Evolutionary conservation across 2,888 invertebrate genomes (phyloP).

Genomic region (Acronicta alni): DNA sequence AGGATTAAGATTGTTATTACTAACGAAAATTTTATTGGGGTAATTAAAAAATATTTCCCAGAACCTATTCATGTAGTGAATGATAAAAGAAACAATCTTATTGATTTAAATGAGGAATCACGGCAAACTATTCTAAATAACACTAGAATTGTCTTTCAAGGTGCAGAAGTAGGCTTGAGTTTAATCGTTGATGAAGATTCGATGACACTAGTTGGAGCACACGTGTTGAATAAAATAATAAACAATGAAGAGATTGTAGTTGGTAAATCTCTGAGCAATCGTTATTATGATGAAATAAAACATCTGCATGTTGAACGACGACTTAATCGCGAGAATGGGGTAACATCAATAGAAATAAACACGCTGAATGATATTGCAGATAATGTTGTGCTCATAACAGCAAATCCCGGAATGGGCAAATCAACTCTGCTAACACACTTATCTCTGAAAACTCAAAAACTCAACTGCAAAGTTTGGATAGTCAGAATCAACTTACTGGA

Average conservation of each 20-base stretch:
- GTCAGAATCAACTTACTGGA: conserved; percentile 32
- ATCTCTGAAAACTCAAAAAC: conserved; percentile 26
- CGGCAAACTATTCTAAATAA: conserved; percentile 10
- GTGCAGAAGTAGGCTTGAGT: conserved; percentile 8
- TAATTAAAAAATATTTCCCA: conserved; percentile 10
- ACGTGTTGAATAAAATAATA: conserved; percentile 18
- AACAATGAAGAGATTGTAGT: conserved; percentile 10
- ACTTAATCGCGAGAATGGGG: background rate
- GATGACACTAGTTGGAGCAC: conserved; percentile 10
- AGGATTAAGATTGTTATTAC: conserved; percentile 12
- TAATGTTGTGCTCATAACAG: conserved; percentile 26
- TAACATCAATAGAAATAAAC: no score
- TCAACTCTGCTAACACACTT: conserved; percentile 46
- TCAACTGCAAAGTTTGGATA: conserved; percentile 29
- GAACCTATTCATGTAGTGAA: background rate
- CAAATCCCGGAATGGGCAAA: conserved; percentile 48
- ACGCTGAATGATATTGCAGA: conserved; percentile 1
- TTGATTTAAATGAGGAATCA: conserved; percentile 16
- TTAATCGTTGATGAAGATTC: conserved; percentile 16
- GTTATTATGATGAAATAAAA: conserved; percentile 31
- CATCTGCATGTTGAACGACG: conserved; percentile 32
- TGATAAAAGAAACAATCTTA: conserved; percentile 10
- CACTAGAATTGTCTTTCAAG: conserved; percentile 25
- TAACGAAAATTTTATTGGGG: background rate
- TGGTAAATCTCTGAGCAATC: conserved; percentile 14